phyloP scores from a whole-genome alignment of 1,140 invertebrate species.

The Habropoda laboriosa region DNA sequence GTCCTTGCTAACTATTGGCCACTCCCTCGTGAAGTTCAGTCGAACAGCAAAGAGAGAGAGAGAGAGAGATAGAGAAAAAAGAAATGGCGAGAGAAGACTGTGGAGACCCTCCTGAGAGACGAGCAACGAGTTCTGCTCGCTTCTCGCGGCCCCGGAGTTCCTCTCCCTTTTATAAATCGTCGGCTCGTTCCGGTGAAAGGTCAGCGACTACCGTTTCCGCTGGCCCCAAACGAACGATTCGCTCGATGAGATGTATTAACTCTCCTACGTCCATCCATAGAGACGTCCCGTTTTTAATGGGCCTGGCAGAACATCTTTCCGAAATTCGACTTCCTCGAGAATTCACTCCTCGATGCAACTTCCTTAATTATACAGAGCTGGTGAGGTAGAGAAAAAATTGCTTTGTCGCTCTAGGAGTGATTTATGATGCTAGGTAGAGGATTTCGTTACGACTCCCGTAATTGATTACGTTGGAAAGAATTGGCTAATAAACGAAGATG shows the following conservation, averaged over 20 bases:
- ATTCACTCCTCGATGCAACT: background rate
- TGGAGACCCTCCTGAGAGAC: slow-evolving; percentile 15
- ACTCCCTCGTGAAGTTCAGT: slow-evolving; percentile 50
- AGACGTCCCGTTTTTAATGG: slow-evolving; percentile 3
- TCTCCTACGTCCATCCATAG: background rate
- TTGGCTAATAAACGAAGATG: background rate
- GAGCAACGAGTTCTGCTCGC: background rate
- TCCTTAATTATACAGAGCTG: background rate
- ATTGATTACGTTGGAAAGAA: background rate
- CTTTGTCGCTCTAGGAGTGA: background rate
- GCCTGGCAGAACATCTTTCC: background rate
- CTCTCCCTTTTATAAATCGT: slow-evolving; percentile 51
- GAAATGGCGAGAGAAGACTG: background rate
- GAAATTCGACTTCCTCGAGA: background rate
- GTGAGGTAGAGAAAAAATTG: background rate
- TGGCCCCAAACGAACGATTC: slow-evolving; percentile 5
- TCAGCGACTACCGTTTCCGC: slow-evolving; percentile 54
- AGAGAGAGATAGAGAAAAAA: background rate
- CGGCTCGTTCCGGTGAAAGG: slow-evolving; percentile 54
- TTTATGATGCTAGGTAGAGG: background rate
- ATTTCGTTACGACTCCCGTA: background rate
- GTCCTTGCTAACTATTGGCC: slow-evolving; percentile 67
- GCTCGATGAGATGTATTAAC: slow-evolving; percentile 26
- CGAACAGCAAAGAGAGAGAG: too few species aligned
- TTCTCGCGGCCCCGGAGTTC: slow-evolving; percentile 27